Percentiles rank a stretch among this genome's conserved stretches.
Evolutionary conservation across 2,113 vertebrate genomes (phyloP).

Genomic region (Heterotis niloticus): DNA sequence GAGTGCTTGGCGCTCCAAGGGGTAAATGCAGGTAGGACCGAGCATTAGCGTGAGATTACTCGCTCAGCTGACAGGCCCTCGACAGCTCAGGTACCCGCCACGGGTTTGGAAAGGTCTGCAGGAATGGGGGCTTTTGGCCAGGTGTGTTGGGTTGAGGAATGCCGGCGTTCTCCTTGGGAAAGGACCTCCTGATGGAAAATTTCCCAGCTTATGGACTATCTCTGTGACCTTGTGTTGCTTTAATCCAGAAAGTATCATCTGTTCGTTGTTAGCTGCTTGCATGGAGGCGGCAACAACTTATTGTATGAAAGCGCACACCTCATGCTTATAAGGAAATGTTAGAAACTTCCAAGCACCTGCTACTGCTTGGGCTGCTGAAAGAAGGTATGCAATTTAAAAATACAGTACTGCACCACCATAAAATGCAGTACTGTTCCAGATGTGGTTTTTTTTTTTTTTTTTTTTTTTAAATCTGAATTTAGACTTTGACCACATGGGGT

Average conservation of each 20-base stretch:
- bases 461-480: background rate
- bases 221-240: background rate
- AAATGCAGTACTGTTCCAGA: background rate
- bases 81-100: constrained; percentile 36
- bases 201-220: too few relatives aligned
- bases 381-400: background rate
- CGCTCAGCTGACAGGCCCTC: constrained; percentile 61
- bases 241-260: background rate
- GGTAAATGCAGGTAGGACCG: constrained; percentile 67
- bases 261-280: background rate
- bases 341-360: too few relatives aligned
- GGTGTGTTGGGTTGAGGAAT: background rate
- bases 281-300: background rate
- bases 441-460: too few relatives aligned
- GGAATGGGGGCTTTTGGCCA: constrained; percentile 18
- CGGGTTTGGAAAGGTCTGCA: constrained; percentile 48
- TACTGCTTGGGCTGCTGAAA: background rate
- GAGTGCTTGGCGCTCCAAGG: constrained; percentile 64
- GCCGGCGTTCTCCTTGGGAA: background rate
- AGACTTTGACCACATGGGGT: background rate
- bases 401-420: too few relatives aligned
- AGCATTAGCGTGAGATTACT: constrained; percentile 71
- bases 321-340: too few relatives aligned
- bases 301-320: too few relatives aligned
- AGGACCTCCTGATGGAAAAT: too few relatives aligned